These are phyloP conservation scores for Tromatobia lineatoria DNA, from an alignment of 2,888 invertebrate species.

Conservation along the genomic window DNA sequence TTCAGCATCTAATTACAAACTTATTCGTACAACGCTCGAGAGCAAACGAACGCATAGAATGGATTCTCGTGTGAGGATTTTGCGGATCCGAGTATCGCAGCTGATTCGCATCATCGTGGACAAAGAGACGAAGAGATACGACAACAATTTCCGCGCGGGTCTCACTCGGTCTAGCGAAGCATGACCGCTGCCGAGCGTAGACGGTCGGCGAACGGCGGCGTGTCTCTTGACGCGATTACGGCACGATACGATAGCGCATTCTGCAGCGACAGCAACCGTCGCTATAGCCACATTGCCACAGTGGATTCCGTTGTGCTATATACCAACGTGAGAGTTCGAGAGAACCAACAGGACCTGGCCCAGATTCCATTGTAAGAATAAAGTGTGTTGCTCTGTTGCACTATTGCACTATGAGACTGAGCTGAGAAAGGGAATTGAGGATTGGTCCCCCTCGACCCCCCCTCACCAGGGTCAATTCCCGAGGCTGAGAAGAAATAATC, in stretches of 20 bases:
- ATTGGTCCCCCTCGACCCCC: conserved; percentile 35
- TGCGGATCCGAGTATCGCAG: neutral
- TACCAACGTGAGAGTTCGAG: conserved; percentile 55
- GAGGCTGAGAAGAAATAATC: conserved; percentile 69
- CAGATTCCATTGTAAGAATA: conserved; percentile 73
- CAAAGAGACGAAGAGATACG: conserved; percentile 30
- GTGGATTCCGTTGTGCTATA: conserved; percentile 58
- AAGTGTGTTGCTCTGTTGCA: conserved; percentile 54
- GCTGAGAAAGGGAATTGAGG: conserved; percentile 65
- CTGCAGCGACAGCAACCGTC: conserved; percentile 34
- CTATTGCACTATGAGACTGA: conserved; percentile 35
- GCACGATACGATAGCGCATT: conserved; percentile 60
- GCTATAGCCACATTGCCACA: conserved; percentile 11
- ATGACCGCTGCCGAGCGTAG: conserved; percentile 54
- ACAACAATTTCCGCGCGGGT: conserved; percentile 37
- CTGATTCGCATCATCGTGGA: conserved; percentile 17
- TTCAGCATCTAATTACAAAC: neutral
- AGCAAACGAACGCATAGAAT: neutral
- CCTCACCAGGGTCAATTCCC: conserved; percentile 13
- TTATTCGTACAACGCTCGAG: neutral
- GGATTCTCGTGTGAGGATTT: conserved; percentile 8
- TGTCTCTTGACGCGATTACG: conserved; percentile 68
- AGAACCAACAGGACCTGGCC: conserved; percentile 74
- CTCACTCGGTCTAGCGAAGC: conserved; percentile 60
- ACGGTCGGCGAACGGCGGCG: conserved; percentile 42